Percentiles rank a stretch among this genome's conserved stretches.
phyloP scores from a whole-genome alignment of 2,797 vertebrate genomes.

The Rachycentron canadum region DNA sequence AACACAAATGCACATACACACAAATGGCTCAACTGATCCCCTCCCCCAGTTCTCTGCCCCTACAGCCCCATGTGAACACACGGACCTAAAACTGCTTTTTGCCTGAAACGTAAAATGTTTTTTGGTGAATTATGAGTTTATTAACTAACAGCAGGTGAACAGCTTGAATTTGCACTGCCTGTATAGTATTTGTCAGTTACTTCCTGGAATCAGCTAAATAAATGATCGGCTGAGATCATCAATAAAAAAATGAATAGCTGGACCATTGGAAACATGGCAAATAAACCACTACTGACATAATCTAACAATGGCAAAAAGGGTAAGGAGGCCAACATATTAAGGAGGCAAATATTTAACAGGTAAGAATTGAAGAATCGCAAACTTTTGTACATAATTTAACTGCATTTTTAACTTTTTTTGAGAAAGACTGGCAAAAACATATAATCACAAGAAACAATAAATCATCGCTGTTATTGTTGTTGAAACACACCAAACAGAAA shows the following conservation, averaged over 20 bases:
- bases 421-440: no score
- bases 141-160: constrained; percentile 10
- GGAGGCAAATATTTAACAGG: no score
- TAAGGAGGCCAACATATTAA: no score
- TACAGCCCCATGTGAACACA: constrained; percentile 25
- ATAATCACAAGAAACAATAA: no score
- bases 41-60: constrained; percentile 35
- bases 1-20: constrained; percentile 38
- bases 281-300: not conserved
- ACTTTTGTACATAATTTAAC: no score
- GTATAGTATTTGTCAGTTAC: no score
- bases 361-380: no score
- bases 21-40: constrained; percentile 26
- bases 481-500: not conserved
- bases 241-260: not conserved
- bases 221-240: not conserved
- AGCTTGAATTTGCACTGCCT: not conserved
- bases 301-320: not conserved
- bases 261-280: not conserved
- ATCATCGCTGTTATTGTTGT: no score
- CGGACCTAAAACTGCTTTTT: not conserved
- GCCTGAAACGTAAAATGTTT: constrained; percentile 12
- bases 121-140: not conserved
- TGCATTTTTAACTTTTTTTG: no score
- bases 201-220: not conserved